Percentiles rank a stretch among this genome's conserved stretches.
phyloP scores from a whole-genome alignment of 2,888 invertebrate genomes.

The Polia nebulosa region DNA sequence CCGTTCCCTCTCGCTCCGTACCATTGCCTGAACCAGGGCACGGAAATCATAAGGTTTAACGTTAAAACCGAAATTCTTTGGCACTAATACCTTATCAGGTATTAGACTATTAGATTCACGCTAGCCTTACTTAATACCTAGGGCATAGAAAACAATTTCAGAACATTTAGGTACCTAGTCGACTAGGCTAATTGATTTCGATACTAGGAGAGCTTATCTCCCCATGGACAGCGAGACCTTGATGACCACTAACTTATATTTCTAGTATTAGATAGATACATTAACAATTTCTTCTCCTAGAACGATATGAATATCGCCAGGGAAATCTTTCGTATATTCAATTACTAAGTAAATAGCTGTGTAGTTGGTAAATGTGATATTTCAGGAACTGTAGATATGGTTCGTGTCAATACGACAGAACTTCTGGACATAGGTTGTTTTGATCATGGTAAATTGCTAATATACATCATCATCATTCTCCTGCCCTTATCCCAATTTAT shows the following conservation, averaged over 20 bases:
- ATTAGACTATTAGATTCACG: too few relatives aligned
- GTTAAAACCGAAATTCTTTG: too few relatives aligned
- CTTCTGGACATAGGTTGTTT: neutral
- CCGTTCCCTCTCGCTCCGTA: too few relatives aligned
- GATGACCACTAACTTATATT: neutral
- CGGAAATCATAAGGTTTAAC: too few relatives aligned
- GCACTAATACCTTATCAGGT: too few relatives aligned
- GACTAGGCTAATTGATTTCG: constrained; percentile 22
- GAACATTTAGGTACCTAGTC: neutral
- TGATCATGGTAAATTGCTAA: too few relatives aligned
- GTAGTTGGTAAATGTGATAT: constrained; percentile 1
- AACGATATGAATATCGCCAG: constrained; percentile 35
- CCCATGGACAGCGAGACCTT: constrained; percentile 24
- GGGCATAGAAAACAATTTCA: constrained; percentile 10
- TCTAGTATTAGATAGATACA: constrained; percentile 14
- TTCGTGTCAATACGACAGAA: neutral
- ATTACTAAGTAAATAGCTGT: constrained; percentile 32
- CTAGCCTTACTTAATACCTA: neutral
- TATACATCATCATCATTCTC: too few relatives aligned
- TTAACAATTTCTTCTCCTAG: constrained; percentile 25
- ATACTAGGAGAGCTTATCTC: constrained; percentile 10
- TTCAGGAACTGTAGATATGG: neutral
- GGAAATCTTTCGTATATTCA: constrained; percentile 49
- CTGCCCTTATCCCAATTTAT: too few relatives aligned
- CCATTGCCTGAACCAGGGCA: too few relatives aligned